These are phyloP conservation scores for Vicugna pacos DNA, from an alignment of 2,113 vertebrate species.

Conservation along the genomic window DNA sequence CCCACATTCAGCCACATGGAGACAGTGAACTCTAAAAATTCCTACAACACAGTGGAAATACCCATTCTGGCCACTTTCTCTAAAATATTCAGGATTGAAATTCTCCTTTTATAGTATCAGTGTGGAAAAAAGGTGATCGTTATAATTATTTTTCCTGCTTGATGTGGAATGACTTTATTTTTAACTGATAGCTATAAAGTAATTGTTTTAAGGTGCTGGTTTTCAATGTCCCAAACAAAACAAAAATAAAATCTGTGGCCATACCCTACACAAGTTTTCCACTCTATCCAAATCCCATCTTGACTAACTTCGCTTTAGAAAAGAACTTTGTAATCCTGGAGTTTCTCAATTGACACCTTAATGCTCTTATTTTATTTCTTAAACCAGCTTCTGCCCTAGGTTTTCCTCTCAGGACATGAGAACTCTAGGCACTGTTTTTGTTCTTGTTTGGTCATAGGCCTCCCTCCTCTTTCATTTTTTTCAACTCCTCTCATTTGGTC, in stretches of 20 bases:
- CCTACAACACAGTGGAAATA: background rate
- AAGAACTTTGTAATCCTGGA: background rate
- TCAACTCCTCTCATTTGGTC: background rate
- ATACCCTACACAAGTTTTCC: background rate
- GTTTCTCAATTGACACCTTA: background rate
- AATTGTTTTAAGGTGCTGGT: background rate
- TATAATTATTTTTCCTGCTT: background rate
- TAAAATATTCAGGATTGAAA: background rate
- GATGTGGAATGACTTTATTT: background rate
- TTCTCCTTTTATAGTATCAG: background rate
- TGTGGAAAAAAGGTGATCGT: background rate
- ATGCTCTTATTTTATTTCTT: background rate
- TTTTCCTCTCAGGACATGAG: background rate
- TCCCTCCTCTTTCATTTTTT: background rate
- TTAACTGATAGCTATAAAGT: background rate
- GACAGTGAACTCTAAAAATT: background rate
- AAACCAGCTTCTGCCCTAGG: background rate
- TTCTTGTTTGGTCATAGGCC: background rate
- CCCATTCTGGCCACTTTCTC: background rate
- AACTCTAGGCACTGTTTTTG: background rate
- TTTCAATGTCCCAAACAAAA: background rate
- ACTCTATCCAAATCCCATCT: background rate
- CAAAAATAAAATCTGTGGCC: background rate
- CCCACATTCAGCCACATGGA: background rate
- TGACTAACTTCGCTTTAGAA: background rate